A percentile compares a stretch with the other conserved stretches of the same genome.
Conservation (phyloP, 2,113 vertebrate species). For the Puffinus mauretanicus region DNA sequence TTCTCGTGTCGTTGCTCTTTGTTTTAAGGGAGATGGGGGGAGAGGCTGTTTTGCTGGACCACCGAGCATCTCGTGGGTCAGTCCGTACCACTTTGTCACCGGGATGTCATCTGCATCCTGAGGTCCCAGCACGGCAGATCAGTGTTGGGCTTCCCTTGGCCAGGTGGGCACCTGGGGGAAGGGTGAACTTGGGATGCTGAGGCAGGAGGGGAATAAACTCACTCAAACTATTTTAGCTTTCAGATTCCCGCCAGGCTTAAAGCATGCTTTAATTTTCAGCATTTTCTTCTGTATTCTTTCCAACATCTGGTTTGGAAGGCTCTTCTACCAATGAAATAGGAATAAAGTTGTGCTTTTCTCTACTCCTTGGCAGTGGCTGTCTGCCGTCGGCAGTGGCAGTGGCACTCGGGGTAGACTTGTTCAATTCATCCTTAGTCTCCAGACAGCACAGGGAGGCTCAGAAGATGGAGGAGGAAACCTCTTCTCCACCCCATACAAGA, state of each 20-base stretch:
- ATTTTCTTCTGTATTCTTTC: neutral
- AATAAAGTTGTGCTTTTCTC: neutral
- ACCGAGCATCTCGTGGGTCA: neutral
- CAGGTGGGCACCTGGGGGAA: neutral
- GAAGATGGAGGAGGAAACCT: neutral
- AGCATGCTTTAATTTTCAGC: neutral
- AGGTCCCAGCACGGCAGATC: neutral
- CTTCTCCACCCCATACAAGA: neutral
- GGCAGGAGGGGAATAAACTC: neutral
- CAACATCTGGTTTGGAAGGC: neutral
- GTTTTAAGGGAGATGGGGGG: neutral
- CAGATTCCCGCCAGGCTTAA: neutral
- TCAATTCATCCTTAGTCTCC: neutral
- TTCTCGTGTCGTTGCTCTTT: neutral
- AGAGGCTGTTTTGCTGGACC: neutral
- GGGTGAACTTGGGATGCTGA: neutral
- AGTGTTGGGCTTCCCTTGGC: neutral
- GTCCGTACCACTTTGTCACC: accelerated
- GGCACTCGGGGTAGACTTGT: neutral
- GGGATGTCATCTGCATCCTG: neutral
- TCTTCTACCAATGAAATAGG: neutral
- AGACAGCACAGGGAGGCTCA: neutral
- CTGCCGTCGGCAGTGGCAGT: neutral
- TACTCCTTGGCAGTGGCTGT: neutral
- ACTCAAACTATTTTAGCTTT: neutral